Evolutionary conservation across 64 coral and sea anemone genomes (phyloP), one percentile per base, ranked within the genome.

Genomic region (Stylophora pistillata): DNA sequence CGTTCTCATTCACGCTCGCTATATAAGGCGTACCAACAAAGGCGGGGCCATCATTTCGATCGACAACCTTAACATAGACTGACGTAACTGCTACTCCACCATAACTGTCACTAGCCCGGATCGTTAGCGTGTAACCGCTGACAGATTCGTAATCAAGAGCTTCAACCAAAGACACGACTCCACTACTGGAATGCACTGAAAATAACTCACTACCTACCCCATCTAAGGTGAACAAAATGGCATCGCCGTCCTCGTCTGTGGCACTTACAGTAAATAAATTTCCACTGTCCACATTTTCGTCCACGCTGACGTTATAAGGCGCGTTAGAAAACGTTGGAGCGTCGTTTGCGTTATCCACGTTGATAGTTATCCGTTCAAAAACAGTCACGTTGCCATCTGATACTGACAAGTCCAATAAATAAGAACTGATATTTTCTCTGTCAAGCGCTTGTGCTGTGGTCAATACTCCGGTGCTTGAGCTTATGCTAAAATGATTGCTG

Each of bases 401-500:
- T 74, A 86, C 89, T 15, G 89, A 72, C 41, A 86, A 58, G 5
- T 71, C 86, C 71, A 91, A 70, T 18, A 72, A 86, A 77, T 91
- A 91, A 33, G 89, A 86, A 66, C 56, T 91, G 55, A 91, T 78
- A 21, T 82, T 60, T 70, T 91, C 89, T 31, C 53, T 68, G 59
- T 91, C 72, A 13, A 91, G 81, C 10, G n/a, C 78, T 66, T 90
- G 78, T 11, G 81, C 53, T n/a, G 89, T 91, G 55, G 81, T 91
- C 14, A 91, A 77, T 34, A 91, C 82, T 20, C 89, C 89, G 15
- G 89, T 91, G 53, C 57, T 72, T 17, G 53, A 74, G 30, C 89
- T 81, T 54, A 91, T 91, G 41, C 3, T 77, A 61, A 88, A 88
- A 33, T 88, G 86, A 23, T 47, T 53, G 15, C 41, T 88, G 32